phyloP scores from a whole-genome alignment of 1,140 invertebrate species.

The Drosophila sechellia region DNA sequence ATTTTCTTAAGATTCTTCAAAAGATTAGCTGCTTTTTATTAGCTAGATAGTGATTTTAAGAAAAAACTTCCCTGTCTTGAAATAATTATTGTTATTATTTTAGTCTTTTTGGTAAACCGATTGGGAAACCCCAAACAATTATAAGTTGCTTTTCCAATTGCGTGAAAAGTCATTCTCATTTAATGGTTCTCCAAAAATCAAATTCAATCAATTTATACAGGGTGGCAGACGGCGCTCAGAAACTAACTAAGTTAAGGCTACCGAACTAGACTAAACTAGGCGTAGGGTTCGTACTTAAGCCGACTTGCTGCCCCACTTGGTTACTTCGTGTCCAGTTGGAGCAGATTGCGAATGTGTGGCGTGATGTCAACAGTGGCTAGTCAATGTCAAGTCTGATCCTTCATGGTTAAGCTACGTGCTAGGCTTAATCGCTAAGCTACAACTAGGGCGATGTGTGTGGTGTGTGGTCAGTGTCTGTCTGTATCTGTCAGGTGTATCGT shows the following conservation, averaged over 20 bases:
- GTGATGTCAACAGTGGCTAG: slow-evolving; percentile 50
- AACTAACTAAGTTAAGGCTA: slow-evolving; percentile 32
- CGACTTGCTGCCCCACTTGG: slow-evolving; percentile 19
- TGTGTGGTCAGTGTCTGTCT: slow-evolving; percentile 14
- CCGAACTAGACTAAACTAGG: slow-evolving; percentile 27
- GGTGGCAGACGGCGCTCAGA: slow-evolving; percentile 27
- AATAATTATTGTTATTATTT: too few species aligned
- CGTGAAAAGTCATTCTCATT: slow-evolving; percentile 14
- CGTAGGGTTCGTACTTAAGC: slow-evolving; percentile 34
- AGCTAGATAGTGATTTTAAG: too few species aligned
- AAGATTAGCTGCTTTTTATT: too few species aligned
- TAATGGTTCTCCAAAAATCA: slow-evolving; percentile 37
- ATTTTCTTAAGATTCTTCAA: too few species aligned
- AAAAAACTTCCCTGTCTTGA: too few species aligned
- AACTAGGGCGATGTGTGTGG: slow-evolving; percentile 31
- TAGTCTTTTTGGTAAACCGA: too few species aligned
- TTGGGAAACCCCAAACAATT: too few species aligned
- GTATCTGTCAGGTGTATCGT: neutral
- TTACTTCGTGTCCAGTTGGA: slow-evolving; percentile 2
- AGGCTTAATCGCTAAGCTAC: slow-evolving; percentile 29
- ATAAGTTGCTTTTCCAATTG: neutral
- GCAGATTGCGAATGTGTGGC: slow-evolving; percentile 5
- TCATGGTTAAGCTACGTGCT: slow-evolving; percentile 30
- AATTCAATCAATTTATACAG: slow-evolving; percentile 47
- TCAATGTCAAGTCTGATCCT: slow-evolving; percentile 35